Conservation (phyloP, 1,140 invertebrate genomes). For the Arion vulgaris region DNA sequence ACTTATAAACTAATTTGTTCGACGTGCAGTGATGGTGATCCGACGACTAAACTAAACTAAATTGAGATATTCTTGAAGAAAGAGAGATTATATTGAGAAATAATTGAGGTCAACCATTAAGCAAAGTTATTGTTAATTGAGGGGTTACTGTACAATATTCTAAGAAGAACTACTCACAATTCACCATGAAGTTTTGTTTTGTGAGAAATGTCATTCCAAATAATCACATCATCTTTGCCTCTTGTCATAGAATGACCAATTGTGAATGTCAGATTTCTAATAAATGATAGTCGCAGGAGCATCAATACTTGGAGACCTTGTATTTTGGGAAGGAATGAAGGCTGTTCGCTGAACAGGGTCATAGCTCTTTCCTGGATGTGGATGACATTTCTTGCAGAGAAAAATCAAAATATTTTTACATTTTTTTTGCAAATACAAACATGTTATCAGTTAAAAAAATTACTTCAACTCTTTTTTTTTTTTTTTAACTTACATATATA, state of each 20-base stretch:
- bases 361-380: not conserved
- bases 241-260: not conserved
- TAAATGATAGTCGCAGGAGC: not conserved
- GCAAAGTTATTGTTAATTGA: too few relatives aligned
- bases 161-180: not conserved
- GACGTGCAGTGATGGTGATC: too few relatives aligned
- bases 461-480: too few relatives aligned
- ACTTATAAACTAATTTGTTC: too few relatives aligned
- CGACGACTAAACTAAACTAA: too few relatives aligned
- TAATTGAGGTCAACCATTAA: too few relatives aligned
- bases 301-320: not conserved
- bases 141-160: too few relatives aligned
- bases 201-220: constrained; percentile 2
- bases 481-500: too few relatives aligned
- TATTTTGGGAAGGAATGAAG: not conserved
- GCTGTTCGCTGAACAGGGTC: not conserved
- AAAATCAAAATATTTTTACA: not conserved
- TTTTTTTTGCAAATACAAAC: not conserved
- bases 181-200: not conserved
- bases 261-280: not conserved
- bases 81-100: too few relatives aligned
- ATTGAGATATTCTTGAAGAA: too few relatives aligned
- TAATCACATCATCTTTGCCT: not conserved
- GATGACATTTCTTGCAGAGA: not conserved
- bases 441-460: too few relatives aligned